Evolutionary conservation across 1,140 invertebrate genomes (phyloP).

Genomic region (Tetraneura akinire): DNA sequence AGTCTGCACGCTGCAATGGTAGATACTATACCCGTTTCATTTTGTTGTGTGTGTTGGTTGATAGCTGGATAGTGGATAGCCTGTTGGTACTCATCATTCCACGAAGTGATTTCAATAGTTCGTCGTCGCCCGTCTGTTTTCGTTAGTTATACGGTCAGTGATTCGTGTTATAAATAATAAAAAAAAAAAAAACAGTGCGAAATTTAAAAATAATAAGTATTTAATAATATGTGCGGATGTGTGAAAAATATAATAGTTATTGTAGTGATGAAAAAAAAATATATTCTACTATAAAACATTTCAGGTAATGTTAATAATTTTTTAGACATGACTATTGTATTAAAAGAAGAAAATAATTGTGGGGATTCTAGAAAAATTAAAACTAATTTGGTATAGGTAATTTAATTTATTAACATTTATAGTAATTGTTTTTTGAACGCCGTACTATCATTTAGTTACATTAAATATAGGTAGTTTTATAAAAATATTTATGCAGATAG

Average conservation of each 20-base stretch:
- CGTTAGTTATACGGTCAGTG: too few species aligned
- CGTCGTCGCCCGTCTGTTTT: neutral
- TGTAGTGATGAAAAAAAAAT: neutral
- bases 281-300: neutral
- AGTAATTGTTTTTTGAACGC: too few species aligned
- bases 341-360: too few species aligned
- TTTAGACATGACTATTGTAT: too few species aligned
- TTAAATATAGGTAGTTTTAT: too few species aligned
- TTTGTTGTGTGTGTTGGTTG: neutral
- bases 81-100: slow-evolving; percentile 14
- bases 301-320: neutral
- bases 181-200: neutral
- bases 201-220: slow-evolving; percentile 2
- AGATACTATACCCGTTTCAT: slow-evolving; percentile 30
- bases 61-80: neutral
- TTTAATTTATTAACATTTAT: too few species aligned
- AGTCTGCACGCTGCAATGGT: slow-evolving; percentile 29
- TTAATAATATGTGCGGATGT: neutral
- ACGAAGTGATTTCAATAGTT: slow-evolving; percentile 16
- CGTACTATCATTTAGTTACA: too few species aligned
- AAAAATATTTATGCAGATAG: too few species aligned
- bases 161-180: neutral
- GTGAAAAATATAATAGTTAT: neutral
- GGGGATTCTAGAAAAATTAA: too few species aligned
- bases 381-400: too few species aligned